Evolutionary conservation across 2,888 invertebrate species (phyloP).

Genomic region (Cantharis flavilabris): DNA sequence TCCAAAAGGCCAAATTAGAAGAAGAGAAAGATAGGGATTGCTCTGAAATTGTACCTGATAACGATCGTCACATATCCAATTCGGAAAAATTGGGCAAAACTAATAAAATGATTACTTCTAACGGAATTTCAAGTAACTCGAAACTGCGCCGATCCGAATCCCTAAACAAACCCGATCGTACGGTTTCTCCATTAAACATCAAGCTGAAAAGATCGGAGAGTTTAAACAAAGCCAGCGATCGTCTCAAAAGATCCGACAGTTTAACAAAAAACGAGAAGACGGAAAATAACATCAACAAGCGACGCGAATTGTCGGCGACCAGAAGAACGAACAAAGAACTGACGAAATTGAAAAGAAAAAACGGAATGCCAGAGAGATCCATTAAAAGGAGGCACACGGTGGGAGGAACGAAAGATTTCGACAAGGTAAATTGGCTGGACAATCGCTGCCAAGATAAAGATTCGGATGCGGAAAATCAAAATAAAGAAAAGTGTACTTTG

Average conservation of each 20-base stretch:
- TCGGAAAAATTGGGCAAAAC: conserved; percentile 36
- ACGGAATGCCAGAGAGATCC: conserved; percentile 78
- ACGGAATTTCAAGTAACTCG: conserved; percentile 41
- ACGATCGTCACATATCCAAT: conserved; percentile 46
- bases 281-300: conserved; percentile 78
- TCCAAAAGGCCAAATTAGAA: conserved; percentile 52
- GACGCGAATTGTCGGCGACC: conserved; percentile 61
- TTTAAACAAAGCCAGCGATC: conserved; percentile 60
- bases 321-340: conserved; percentile 58
- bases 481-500: conserved; percentile 60
- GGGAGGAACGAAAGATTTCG: conserved; percentile 89
- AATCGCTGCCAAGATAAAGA: conserved; percentile 59
- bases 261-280: conserved; percentile 76
- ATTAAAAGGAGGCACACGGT: conserved; percentile 91
- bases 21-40: conserved; percentile 57
- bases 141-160: conserved; percentile 67
- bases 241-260: conserved; percentile 65
- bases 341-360: conserved; percentile 73
- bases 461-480: conserved; percentile 45
- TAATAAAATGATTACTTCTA: conserved; percentile 39
- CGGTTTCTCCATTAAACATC: conserved; percentile 51
- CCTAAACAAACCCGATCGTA: conserved; percentile 61
- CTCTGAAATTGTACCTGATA: conserved; percentile 50
- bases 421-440: conserved; percentile 64
- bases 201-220: conserved; percentile 67